Base-by-base conservation (phyloP, 64 coral and sea anemone species). In the Acropora yongei region DNA sequence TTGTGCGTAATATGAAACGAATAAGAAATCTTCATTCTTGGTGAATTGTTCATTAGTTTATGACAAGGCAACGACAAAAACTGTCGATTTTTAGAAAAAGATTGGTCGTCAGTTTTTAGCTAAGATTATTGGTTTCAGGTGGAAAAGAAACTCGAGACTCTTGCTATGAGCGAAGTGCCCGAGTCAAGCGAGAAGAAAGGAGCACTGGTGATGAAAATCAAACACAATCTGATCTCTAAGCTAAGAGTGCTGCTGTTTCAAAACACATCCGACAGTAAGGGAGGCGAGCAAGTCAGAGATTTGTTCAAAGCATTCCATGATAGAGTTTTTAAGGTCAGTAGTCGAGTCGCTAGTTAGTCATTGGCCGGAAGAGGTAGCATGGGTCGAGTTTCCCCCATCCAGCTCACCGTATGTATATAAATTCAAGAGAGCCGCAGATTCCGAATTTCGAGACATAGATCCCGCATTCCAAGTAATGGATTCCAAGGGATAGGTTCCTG, bases 281-380 rank as follows among this genome's bases (percentile, higher is more conserved):
- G 95, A 4, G 95, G 95, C 19, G 95, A 96, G 8, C 65, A 93
- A 47, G 95, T 96, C 2, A 75, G 95, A 0, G 14, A 86, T 43
- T 57, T 92, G 14, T 84, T 96, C 49, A 68, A 79, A 16, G 0
- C 41, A 17, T 96, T 96, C 63, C 84, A 92, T 17, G 63, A 71
- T 1, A 8, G 57, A 9, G 39, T 96, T 77, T 41, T 90, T 9
- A 40, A 68, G 81, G 81, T 84, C 41, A 44, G 81, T 2, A 4
- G 63, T 39, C 10, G 30, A 30, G 30, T 30, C 30, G 30, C 30
- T 30, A 30, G 30, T 30, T 30, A 30, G 30, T 30, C 30, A 30
- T 30, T 30, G 30, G 30, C 30, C 0, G 30, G 30, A 30, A 30
- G 30, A 30, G 30, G 30, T 30, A 30, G 30, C 30, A 30, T 30